Base-by-base conservation (phyloP, 2,113 vertebrate genomes). In the Zosterops borbonicus region DNA sequence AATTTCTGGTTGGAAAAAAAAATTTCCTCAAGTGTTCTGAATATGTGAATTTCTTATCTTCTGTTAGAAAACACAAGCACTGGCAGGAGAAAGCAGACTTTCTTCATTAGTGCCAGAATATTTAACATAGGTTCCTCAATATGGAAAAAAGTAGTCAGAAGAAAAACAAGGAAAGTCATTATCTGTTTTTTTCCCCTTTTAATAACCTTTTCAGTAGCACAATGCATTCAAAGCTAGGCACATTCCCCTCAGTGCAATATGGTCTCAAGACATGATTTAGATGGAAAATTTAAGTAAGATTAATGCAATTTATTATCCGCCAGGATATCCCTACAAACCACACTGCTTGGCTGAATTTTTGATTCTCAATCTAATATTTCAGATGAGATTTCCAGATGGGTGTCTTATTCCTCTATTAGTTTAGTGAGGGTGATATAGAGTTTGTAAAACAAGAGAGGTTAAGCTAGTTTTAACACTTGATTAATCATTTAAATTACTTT, bases 381-480 rank as follows among this genome's bases (percentile, higher is more conserved):
- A 99, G 98, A 99, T 99, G 99, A 99, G 98, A 98, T 99, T 99
- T 99, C 98, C 99, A 99, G 99, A 99, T 97, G 96, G 95, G 97
- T 98, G 98, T 98, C 98, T 98, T 98, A 98, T 98, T 98, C 98
- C 97, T 98, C 98, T 98, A 98, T 98, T 98, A 98, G 98, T 98
- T 97, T 96, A 98, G 98, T 98, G 96, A 97, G 98, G 98, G 99
- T 99, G 98, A 99, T 99, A 98, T 98, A 99, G 98, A 98, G 97
- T 98, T 98, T 98, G 98, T 97, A 98, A 98, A 98, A 98, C 97
- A 95, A 95, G 83, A 97, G 98, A 98, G 97, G 97, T 98, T 98
- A 98, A 98, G 98, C 97, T 97, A 97, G 97, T 98, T 98, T 98
- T 98, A 98, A 96, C 98, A 98, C 97, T 98, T 98, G 98, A 98